Conservation (phyloP, 2,113 vertebrate species). For the Rhinichthys klamathensis region DNA sequence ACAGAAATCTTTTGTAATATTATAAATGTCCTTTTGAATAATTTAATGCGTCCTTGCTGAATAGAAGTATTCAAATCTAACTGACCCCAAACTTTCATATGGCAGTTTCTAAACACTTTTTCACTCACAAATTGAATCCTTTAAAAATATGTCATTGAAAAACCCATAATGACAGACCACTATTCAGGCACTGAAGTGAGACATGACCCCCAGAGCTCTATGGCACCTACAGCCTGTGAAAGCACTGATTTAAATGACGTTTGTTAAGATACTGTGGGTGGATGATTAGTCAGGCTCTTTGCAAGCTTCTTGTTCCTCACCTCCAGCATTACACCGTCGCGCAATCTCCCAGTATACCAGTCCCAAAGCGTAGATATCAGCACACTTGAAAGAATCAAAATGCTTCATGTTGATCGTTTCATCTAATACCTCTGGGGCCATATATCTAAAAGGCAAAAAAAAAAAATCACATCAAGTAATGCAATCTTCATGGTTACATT, state of each 20-base stretch:
- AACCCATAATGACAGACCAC: not conserved
- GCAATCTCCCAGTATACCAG: slow-evolving; percentile 98
- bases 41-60: no score
- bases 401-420: slow-evolving; percentile 99
- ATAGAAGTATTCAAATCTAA: no score
- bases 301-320: slow-evolving; percentile 68
- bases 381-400: slow-evolving; percentile 98
- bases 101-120: not conserved
- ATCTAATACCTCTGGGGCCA: slow-evolving; percentile 97
- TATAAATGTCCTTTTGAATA: no score
- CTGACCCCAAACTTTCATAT: no score
- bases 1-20: no score
- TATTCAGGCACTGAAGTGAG: not conserved
- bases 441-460: slow-evolving; percentile 81
- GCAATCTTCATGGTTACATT: not conserved
- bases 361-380: slow-evolving; percentile 95
- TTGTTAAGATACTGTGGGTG: not conserved
- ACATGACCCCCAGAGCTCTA: not conserved
- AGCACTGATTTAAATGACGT: not conserved
- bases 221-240: not conserved
- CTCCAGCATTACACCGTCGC: slow-evolving; percentile 92
- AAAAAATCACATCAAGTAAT: not conserved
- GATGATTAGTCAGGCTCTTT: not conserved
- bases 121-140: no score
- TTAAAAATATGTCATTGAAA: not conserved